These are phyloP conservation scores for Protobothrops flavoviridis DNA, from an alignment of 2,113 vertebrate genomes.

Conservation along the genomic window DNA sequence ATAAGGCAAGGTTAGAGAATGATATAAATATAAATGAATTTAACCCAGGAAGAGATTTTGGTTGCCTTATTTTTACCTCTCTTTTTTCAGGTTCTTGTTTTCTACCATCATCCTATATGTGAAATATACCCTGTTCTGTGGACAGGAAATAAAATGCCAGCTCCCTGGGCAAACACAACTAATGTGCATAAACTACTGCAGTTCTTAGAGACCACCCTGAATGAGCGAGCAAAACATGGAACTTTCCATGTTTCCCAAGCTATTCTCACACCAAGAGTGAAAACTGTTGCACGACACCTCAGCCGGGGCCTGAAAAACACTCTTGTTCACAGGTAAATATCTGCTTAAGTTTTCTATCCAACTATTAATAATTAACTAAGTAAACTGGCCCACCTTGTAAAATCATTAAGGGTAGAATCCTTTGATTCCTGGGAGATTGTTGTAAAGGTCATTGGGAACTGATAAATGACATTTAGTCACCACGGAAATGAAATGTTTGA, in stretches of 20 bases:
- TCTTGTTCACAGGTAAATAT: constrained; percentile 86
- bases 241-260: constrained; percentile 97
- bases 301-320: constrained; percentile 88
- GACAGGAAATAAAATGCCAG: constrained; percentile 93
- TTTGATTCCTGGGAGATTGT: neutral
- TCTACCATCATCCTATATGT: constrained; percentile 87
- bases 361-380: neutral
- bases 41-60: neutral
- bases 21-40: neutral
- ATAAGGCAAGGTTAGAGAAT: neutral
- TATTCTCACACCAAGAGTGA: constrained; percentile 88
- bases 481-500: neutral
- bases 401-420: neutral
- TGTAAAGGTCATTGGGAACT: neutral
- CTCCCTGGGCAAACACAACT: constrained; percentile 97
- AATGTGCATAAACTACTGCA: constrained; percentile 85
- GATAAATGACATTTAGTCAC: neutral
- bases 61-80: neutral
- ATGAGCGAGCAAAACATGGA: constrained; percentile 78
- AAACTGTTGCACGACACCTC: constrained; percentile 85
- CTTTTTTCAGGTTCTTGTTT: constrained; percentile 84
- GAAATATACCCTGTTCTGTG: constrained; percentile 78
- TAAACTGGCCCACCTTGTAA: neutral
- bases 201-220: constrained; percentile 91
- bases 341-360: neutral